Conservation (phyloP, 2,797 vertebrate species). For the Delichon dasypus region DNA sequence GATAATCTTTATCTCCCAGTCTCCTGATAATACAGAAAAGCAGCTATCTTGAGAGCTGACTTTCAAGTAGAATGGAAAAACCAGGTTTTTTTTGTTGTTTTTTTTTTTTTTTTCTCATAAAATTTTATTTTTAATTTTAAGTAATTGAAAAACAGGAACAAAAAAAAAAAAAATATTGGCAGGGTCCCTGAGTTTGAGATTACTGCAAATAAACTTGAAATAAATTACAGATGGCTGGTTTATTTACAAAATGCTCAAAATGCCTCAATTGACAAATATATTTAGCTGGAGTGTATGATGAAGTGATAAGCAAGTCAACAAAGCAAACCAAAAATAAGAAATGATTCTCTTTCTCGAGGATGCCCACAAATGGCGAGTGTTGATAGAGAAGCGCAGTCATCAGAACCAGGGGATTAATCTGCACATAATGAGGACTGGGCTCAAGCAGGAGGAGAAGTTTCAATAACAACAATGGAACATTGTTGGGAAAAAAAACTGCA, state of each 20-base stretch:
- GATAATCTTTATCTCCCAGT: slow-evolving; percentile 22
- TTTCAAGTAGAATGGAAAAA: neutral
- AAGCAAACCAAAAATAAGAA: slow-evolving; percentile 3
- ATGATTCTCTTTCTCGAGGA: neutral
- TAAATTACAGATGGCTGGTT: neutral
- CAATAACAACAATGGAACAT: slow-evolving; percentile 17
- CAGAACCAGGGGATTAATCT: slow-evolving; percentile 7
- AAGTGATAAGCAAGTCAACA: slow-evolving; percentile 16
- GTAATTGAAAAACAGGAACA: neutral
- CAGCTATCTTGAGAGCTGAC: neutral
- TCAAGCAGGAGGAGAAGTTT: slow-evolving; percentile 41
- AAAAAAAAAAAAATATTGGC: neutral
- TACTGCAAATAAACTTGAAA: slow-evolving; percentile 7
- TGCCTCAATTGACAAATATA: neutral
- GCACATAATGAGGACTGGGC: neutral
- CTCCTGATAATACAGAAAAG: neutral
- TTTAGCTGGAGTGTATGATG: neutral
- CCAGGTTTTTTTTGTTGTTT: accelerated
- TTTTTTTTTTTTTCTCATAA: neutral
- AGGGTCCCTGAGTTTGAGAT: neutral
- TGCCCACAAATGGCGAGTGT: neutral
- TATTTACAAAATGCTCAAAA: neutral
- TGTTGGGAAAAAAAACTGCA: slow-evolving; percentile 36
- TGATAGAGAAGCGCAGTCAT: neutral
- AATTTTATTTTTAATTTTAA: slow-evolving; percentile 1